These are phyloP conservation scores for Puffinus mauretanicus DNA, from an alignment of 2,113 vertebrate species.

Conservation along the genomic window DNA sequence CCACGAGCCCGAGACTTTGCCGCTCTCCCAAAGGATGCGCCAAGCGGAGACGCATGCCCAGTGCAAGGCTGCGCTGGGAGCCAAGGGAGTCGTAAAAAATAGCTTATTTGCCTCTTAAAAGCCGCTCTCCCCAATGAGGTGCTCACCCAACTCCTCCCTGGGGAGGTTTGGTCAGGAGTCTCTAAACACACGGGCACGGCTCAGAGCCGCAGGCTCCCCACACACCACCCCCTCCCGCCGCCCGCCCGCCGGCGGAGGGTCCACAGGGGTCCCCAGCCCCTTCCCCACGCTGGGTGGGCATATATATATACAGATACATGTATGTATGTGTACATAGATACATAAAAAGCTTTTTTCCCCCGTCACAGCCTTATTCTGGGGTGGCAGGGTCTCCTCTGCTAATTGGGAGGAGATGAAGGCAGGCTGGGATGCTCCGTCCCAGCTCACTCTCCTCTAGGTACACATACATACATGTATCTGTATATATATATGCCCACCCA, in stretches of 20 bases:
- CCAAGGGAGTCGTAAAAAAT: background rate
- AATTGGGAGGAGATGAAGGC: too few relatives aligned
- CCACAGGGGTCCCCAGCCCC: background rate
- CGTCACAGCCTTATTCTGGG: background rate
- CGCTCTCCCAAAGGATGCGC: fast-evolving
- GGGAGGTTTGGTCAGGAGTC: background rate
- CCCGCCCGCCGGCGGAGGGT: fast-evolving
- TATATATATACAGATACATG: background rate
- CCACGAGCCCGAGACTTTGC: fast-evolving
- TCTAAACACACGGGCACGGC: fast-evolving
- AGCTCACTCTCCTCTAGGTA: too few relatives aligned
- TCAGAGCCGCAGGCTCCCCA: background rate
- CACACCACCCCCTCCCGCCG: background rate
- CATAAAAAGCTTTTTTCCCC: background rate
- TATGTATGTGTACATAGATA: too few relatives aligned
- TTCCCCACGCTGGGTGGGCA: background rate
- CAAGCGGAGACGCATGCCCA: fast-evolving
- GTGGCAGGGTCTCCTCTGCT: too few relatives aligned
- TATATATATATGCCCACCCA: too few relatives aligned
- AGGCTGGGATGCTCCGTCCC: too few relatives aligned
- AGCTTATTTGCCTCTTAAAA: background rate
- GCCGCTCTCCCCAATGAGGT: background rate
- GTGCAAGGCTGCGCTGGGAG: background rate
- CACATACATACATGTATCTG: too few relatives aligned
- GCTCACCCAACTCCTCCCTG: background rate